These are phyloP conservation scores for Pempheris klunzingeri DNA, from an alignment of 2,797 vertebrate species.

Conservation along the genomic window DNA sequence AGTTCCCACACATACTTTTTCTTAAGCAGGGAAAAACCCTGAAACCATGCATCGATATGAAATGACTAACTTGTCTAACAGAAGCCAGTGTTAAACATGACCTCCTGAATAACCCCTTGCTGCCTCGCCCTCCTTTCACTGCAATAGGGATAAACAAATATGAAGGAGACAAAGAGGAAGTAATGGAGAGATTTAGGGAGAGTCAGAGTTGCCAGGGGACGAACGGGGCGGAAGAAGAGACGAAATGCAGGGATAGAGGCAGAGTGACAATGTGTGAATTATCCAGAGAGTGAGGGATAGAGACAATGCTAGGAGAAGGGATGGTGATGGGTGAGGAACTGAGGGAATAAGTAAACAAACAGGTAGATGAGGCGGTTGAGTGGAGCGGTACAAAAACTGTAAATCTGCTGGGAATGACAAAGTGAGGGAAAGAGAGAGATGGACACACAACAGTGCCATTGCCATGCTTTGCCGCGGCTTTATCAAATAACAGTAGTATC, in stretches of 20 bases:
- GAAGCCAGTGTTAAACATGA: constrained; percentile 5
- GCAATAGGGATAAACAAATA: constrained; percentile 5
- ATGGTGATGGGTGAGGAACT: constrained; percentile 67
- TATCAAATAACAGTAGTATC: constrained; percentile 44
- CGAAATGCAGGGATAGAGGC: constrained; percentile 29
- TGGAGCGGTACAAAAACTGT: constrained; percentile 53
- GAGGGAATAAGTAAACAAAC: constrained; percentile 77
- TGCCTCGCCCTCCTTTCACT: constrained; percentile 5
- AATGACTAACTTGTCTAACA: constrained; percentile 1
- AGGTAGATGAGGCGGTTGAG: constrained; percentile 72
- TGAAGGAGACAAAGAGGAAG: constrained; percentile 9
- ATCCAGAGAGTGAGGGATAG: constrained; percentile 41
- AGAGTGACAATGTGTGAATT: constrained; percentile 36
- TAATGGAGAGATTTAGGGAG: not conserved
- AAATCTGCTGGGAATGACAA: constrained; percentile 66
- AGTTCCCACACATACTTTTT: not conserved
- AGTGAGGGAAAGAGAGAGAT: constrained; percentile 43
- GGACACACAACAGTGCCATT: constrained; percentile 46
- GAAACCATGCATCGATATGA: not conserved
- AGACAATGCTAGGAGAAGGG: constrained; percentile 36
- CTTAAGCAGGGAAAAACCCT: constrained; percentile 5
- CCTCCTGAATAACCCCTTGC: constrained; percentile 12
- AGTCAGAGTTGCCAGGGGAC: constrained; percentile 8
- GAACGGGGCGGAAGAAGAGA: constrained; percentile 20
- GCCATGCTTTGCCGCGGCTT: constrained; percentile 20